phyloP scores from a whole-genome alignment of 2,888 invertebrate genomes.

The Mycalesis mineus region DNA sequence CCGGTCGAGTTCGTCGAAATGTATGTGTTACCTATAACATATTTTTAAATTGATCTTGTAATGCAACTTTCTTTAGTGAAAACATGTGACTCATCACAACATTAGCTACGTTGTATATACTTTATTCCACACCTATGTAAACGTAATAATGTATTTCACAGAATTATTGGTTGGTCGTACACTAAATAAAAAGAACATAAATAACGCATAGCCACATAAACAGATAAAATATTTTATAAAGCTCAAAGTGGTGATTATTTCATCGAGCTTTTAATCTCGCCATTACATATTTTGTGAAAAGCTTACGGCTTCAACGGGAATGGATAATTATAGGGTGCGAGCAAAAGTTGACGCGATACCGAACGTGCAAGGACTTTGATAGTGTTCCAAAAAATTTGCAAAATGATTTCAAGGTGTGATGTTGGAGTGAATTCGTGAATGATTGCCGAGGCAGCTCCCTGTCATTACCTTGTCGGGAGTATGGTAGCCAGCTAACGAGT shows the following conservation, averaged over 20 bases:
- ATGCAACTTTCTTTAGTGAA: too few relatives aligned
- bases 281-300: conserved; percentile 14
- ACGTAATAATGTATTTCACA: too few relatives aligned
- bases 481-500: conserved; percentile 53
- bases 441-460: conserved; percentile 63
- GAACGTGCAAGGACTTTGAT: conserved; percentile 61
- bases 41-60: too few relatives aligned
- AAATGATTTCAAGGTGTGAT: conserved; percentile 67
- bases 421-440: conserved; percentile 62
- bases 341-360: conserved; percentile 45
- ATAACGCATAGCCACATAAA: neutral
- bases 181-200: neutral
- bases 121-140: too few relatives aligned
- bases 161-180: neutral
- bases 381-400: conserved; percentile 56
- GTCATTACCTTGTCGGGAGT: conserved; percentile 61
- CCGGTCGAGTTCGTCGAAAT: too few relatives aligned
- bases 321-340: conserved; percentile 60
- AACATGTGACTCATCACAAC: too few relatives aligned
- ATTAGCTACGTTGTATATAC: too few relatives aligned
- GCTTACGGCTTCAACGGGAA: conserved; percentile 38
- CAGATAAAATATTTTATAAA: conserved; percentile 1
- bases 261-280: conserved; percentile 15
- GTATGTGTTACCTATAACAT: too few relatives aligned
- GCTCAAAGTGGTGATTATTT: conserved; percentile 3